These are phyloP conservation scores for Gorilla gorilla DNA, from an alignment of 2,113 vertebrate genomes.

Conservation along the genomic window DNA sequence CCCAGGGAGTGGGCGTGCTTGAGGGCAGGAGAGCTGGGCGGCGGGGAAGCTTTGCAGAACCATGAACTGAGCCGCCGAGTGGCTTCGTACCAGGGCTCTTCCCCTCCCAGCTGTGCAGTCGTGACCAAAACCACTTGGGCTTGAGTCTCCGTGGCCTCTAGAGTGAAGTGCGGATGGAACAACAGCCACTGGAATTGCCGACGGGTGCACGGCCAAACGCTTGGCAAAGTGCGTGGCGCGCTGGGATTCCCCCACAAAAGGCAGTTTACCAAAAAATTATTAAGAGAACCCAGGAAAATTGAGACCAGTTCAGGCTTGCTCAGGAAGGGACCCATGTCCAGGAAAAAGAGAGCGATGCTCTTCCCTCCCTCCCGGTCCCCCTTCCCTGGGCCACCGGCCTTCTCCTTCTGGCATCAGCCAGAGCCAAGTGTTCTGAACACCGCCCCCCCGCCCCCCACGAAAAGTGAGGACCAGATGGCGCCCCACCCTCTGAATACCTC, in stretches of 20 bases:
- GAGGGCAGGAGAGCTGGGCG: accelerated
- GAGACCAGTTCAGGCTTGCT: neutral
- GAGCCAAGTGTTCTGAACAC: neutral
- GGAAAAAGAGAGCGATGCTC: accelerated
- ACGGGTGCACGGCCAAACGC: neutral
- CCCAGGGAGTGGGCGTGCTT: neutral
- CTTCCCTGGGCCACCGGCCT: accelerated
- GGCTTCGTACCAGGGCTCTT: neutral
- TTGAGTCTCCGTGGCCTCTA: neutral
- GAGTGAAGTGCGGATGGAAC: neutral
- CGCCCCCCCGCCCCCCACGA: accelerated
- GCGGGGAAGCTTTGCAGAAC: neutral
- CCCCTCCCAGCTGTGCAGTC: neutral
- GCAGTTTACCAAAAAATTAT: neutral
- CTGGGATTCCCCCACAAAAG: neutral
- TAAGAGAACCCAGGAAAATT: neutral
- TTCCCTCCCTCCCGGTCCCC: neutral
- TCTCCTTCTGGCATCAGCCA: neutral
- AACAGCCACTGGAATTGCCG: accelerated
- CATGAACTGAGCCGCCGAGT: neutral
- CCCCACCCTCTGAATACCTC: no score
- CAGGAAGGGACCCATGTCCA: neutral
- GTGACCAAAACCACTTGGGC: neutral
- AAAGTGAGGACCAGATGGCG: neutral
- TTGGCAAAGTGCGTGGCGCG: accelerated